Conservation (phyloP, 2,797 vertebrate genomes). For the Distichodus sexfasciatus region DNA sequence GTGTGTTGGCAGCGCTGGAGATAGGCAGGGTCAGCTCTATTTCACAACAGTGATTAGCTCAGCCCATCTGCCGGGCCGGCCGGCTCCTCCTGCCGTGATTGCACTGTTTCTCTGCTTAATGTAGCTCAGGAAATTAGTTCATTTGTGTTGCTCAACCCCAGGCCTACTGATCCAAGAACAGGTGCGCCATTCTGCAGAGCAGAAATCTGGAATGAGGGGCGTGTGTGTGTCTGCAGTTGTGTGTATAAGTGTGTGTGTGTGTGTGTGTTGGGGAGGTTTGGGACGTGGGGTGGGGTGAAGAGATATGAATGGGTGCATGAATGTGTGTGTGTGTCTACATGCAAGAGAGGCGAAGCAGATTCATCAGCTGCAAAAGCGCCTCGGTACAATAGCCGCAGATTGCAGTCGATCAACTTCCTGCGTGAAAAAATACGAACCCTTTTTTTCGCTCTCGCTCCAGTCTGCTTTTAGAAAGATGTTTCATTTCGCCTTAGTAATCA, state of each 20-base stretch:
- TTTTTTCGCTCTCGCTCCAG: constrained; percentile 23
- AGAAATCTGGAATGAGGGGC: constrained; percentile 41
- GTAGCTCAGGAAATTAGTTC: constrained; percentile 76
- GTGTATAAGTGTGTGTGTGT: not conserved
- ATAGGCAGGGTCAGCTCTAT: constrained; percentile 82
- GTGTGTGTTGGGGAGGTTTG: too few relatives aligned
- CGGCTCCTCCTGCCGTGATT: constrained; percentile 75
- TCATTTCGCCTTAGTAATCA: constrained; percentile 25
- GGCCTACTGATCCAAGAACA: constrained; percentile 65
- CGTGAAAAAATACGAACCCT: constrained; percentile 23
- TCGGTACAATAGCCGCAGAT: constrained; percentile 52
- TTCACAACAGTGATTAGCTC: constrained; percentile 82
- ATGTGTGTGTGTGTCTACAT: constrained; percentile 11
- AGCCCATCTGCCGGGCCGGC: constrained; percentile 74
- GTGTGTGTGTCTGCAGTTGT: not conserved
- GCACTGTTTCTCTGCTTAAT: constrained; percentile 67
- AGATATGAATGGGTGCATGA: not conserved
- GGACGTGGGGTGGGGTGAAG: too few relatives aligned
- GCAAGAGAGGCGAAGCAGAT: constrained; percentile 45
- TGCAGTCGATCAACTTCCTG: constrained; percentile 46
- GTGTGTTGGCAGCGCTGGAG: constrained; percentile 64
- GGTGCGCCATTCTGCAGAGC: constrained; percentile 66
- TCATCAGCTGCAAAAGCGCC: constrained; percentile 49
- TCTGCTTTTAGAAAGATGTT: constrained; percentile 14
- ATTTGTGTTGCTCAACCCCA: constrained; percentile 72